phyloP scores from a whole-genome alignment of 2,113 vertebrate species.

The Perca schrenkii region DNA sequence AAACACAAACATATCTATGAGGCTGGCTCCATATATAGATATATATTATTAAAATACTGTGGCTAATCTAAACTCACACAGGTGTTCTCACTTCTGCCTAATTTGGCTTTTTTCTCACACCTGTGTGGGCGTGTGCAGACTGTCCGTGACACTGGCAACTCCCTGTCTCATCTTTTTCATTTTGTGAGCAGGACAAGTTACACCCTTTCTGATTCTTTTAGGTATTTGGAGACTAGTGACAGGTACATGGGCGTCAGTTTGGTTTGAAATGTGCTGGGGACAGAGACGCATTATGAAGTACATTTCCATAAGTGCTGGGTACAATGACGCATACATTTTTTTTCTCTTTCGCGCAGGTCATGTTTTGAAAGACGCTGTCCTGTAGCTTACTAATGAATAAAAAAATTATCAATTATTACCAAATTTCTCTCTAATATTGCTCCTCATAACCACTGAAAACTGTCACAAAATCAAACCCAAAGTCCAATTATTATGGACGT shows the following conservation, averaged over 20 bases:
- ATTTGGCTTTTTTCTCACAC: neutral
- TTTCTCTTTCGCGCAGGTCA: no score
- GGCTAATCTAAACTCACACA: slow-evolving; percentile 7
- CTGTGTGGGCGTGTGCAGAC: neutral
- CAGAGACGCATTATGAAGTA: no score
- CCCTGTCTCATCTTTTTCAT: slow-evolving; percentile 2
- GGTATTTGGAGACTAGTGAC: neutral
- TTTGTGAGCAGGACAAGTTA: slow-evolving; percentile 6
- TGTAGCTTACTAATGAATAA: no score
- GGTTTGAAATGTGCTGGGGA: no score
- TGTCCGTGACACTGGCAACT: neutral
- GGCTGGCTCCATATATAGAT: neutral
- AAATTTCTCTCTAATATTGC: no score
- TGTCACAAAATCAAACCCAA: no score
- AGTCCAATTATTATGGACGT: no score
- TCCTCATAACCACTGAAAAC: no score
- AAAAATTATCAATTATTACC: no score
- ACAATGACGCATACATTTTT: no score
- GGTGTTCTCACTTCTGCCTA: neutral
- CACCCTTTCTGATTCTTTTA: slow-evolving; percentile 17
- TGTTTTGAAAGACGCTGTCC: no score
- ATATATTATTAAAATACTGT: neutral
- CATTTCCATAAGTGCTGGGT: no score
- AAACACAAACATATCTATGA: neutral
- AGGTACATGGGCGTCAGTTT: neutral